phyloP scores from a whole-genome alignment of 2,797 vertebrate genomes.

The Falco naumanni region DNA sequence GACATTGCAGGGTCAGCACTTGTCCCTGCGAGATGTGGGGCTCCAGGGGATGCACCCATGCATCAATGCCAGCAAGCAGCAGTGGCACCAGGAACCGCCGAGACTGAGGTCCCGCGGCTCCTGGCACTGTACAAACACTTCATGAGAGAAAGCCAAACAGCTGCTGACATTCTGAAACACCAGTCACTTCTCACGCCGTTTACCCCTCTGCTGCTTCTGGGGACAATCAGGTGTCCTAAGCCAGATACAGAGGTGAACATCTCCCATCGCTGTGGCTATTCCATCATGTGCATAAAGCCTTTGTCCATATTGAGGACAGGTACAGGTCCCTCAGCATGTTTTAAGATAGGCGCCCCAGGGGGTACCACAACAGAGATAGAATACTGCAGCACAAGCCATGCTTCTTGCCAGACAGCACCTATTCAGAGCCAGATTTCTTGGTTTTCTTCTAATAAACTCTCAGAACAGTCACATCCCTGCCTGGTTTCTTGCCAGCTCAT shows the following conservation, averaged over 20 bases:
- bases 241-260: fast-evolving
- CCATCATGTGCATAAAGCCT: fast-evolving
- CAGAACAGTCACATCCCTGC: neutral
- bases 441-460: neutral
- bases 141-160: neutral
- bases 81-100: neutral
- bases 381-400: fast-evolving
- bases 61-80: neutral
- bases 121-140: neutral
- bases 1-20: fast-evolving
- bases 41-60: neutral
- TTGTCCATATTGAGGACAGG: fast-evolving
- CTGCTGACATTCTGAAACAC: neutral
- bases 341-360: fast-evolving
- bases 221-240: fast-evolving
- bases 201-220: neutral
- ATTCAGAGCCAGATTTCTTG: neutral
- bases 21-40: fast-evolving
- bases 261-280: neutral
- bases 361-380: neutral
- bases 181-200: neutral
- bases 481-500: neutral
- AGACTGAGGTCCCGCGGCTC: fast-evolving
- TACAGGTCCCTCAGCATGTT: fast-evolving
- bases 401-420: neutral